A percentile compares a stretch with the other conserved stretches of the same genome.
phyloP scores from a whole-genome alignment of 2,888 invertebrate genomes.

The Drosophila bunnanda region DNA sequence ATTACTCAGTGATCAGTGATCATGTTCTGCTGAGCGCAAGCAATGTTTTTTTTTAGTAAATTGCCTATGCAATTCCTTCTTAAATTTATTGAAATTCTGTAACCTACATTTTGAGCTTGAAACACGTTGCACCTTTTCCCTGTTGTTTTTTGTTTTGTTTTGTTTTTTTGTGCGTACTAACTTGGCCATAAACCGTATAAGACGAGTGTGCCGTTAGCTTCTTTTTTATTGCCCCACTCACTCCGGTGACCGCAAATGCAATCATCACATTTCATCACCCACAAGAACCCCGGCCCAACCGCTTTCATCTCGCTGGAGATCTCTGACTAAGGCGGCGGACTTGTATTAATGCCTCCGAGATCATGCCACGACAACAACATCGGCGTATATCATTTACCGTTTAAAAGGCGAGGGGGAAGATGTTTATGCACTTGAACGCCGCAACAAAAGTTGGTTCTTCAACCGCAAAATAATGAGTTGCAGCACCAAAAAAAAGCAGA shows the following conservation, averaged over 20 bases:
- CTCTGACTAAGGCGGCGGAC: conserved; percentile 38
- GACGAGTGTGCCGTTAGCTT: conserved; percentile 39
- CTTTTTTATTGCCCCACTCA: conserved; percentile 1
- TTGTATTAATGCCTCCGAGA: conserved; percentile 65
- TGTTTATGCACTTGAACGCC: conserved; percentile 76
- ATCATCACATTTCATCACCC: conserved; percentile 54
- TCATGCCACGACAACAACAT: conserved; percentile 51
- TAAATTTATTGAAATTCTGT: neutral
- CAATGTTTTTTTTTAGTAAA: too few relatives aligned
- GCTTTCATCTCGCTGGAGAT: conserved; percentile 33
- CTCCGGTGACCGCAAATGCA: conserved; percentile 44
- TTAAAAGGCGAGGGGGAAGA: conserved; percentile 45
- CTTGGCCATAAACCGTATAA: conserved; percentile 22
- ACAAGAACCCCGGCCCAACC: conserved; percentile 40
- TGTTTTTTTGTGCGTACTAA: too few relatives aligned
- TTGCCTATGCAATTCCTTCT: neutral
- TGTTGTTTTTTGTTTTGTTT: neutral
- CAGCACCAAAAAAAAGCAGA: conserved; percentile 48
- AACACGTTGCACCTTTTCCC: neutral
- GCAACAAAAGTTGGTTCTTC: conserved; percentile 63
- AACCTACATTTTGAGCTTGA: conserved; percentile 3
- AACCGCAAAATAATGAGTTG: conserved; percentile 78
- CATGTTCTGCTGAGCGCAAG: too few relatives aligned
- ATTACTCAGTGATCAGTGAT: neutral
- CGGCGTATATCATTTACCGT: conserved; percentile 68